phyloP scores from a whole-genome alignment of 1,140 invertebrate species.

The Pseudomyrmex dendroicus region DNA sequence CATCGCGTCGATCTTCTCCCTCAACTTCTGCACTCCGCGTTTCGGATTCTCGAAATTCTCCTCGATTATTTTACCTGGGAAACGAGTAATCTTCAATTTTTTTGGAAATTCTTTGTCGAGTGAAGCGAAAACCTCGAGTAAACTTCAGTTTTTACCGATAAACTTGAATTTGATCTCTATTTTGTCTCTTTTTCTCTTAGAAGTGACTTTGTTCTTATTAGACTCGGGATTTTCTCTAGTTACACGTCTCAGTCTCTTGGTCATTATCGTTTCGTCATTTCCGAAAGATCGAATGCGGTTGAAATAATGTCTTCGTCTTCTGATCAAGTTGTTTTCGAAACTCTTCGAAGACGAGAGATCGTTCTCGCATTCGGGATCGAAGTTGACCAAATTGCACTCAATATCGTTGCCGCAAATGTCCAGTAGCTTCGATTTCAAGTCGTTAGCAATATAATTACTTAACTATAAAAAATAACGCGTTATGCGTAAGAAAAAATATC shows the following conservation, averaged over 20 bases:
- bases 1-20: conserved; percentile 70
- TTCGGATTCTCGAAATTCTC: conserved; percentile 72
- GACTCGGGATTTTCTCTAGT: background rate
- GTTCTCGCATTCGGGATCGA: conserved; percentile 77
- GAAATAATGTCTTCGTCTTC: conserved; percentile 31
- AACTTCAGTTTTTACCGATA: conserved; percentile 67
- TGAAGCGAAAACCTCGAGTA: background rate
- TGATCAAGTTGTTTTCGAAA: conserved; percentile 43
- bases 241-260: conserved; percentile 26
- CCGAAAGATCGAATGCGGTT: background rate
- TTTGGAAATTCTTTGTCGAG: too few relatives aligned
- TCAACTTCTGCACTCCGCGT: conserved; percentile 69
- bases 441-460: conserved; percentile 74
- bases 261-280: conserved; percentile 3
- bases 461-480: conserved; percentile 61
- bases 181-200: conserved; percentile 65
- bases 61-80: conserved; percentile 74
- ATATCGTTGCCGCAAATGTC: conserved; percentile 75
- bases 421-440: conserved; percentile 67
- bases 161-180: conserved; percentile 79
- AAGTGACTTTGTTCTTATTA: conserved; percentile 39
- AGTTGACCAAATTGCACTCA: conserved; percentile 72
- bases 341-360: background rate
- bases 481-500: background rate
- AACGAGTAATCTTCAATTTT: too few relatives aligned